These are phyloP conservation scores for Caerostris darwini DNA, from an alignment of 1,140 invertebrate species.

Conservation along the genomic window DNA sequence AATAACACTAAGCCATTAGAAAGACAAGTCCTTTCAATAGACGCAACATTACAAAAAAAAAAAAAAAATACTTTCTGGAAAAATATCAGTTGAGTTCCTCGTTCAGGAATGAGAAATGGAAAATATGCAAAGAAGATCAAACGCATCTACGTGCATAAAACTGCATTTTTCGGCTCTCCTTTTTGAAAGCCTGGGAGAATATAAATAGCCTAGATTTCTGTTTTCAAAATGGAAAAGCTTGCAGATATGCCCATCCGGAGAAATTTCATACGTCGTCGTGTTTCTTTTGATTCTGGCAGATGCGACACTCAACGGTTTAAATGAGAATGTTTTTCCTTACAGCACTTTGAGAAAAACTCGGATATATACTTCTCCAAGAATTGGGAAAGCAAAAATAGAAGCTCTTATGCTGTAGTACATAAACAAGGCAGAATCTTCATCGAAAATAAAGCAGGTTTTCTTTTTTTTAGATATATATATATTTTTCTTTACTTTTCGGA, in stretches of 20 bases:
- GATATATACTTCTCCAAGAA: no score
- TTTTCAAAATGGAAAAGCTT: no score
- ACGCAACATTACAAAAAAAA: not conserved
- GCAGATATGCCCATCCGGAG: no score
- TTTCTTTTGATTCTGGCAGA: no score
- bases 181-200: no score
- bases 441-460: not conserved
- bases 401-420: not conserved
- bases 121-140: not conserved
- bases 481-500: not conserved
- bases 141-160: no score
- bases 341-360: no score
- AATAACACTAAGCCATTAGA: not conserved
- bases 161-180: no score
- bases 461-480: not conserved
- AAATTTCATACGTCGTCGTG: no score
- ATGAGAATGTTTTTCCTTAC: no score
- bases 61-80: not conserved
- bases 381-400: not conserved
- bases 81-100: not conserved
- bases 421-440: not conserved
- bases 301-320: no score
- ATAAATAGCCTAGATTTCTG: no score
- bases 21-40: not conserved
- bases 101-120: not conserved